Base-by-base conservation (phyloP, 2,888 invertebrate genomes). In the Brachyptera putata region DNA sequence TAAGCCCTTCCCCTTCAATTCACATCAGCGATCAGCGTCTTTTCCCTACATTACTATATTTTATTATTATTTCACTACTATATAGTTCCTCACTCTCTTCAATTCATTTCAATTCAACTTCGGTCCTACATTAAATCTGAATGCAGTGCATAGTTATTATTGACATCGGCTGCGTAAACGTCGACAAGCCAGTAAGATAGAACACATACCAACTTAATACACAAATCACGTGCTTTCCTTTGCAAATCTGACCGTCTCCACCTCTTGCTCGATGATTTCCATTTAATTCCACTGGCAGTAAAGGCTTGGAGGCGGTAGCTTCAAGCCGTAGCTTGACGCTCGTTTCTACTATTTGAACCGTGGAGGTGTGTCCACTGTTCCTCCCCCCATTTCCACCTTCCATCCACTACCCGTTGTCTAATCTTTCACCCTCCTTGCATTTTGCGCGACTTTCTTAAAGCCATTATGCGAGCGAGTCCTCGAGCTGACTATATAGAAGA, bases 221-320 rank as follows among this genome's bases (percentile, higher is more conserved):
- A 68, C 68, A 68, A 68, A 68, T 68, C 68, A 67, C 68, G 66
- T 63, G 58, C 62, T 61, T 64, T 61, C 60, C 61, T 61, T 61
- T 55, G 61, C 55, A 61, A 61, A 61, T 61, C 61, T 61, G 61
- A 61, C 58, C 61, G 61, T 37, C 30, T n/a, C 58, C 41, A 50
- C 57, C 57, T 56, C 57, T n/a, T 58, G 56, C 61, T 56, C 56
- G 56, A 58, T 56, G 58, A 61, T 56, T 61, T 61, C 56, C 61
- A 61, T 61, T 61, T 61, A 61, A 53, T 21, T 25, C 46, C 30
- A 46, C 11, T 24, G 58, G 49, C 18, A 39, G 18, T 37, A 46
- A 57, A 48, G 57, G 48, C 48, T 49, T 58, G 49, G 24, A 48
- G 58, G 49, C 58, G 34, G 48, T 34, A 21, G 34, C 37, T 37